These are phyloP conservation scores for Folsomia candida DNA, from an alignment of 2,888 invertebrate genomes.

Conservation along the genomic window DNA sequence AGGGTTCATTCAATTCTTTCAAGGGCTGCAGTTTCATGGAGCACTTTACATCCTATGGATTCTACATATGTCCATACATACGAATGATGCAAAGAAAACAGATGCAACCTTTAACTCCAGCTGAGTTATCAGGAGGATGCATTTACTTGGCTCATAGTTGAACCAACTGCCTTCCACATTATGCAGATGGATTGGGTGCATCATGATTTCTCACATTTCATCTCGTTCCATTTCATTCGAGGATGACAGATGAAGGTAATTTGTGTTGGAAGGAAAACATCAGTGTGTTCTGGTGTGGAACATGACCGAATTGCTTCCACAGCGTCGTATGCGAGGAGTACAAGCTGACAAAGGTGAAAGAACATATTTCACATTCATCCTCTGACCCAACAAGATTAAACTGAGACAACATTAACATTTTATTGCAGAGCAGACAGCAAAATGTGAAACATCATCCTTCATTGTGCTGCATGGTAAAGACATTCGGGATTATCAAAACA, in stretches of 20 bases:
- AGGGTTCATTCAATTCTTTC: neutral
- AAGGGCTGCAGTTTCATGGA: neutral
- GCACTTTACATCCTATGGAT: neutral
- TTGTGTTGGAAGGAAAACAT: neutral
- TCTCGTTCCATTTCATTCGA: conserved; percentile 3
- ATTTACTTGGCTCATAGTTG: neutral
- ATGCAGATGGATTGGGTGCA: neutral
- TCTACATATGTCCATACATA: too few species aligned
- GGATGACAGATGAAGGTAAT: conserved; percentile 8
- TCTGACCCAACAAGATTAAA: too few species aligned
- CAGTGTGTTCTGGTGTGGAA: neutral
- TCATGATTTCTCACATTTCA: neutral
- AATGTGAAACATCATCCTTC: too few species aligned
- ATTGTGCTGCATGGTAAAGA: too few species aligned
- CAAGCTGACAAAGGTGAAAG: neutral
- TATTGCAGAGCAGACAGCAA: too few species aligned
- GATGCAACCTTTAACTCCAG: conserved; percentile 4
- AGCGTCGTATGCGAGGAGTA: neutral
- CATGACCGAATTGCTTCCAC: neutral
- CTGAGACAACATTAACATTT: too few species aligned
- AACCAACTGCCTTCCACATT: conserved; percentile 1
- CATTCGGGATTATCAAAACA: too few species aligned
- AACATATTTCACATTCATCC: too few species aligned
- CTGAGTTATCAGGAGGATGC: neutral
- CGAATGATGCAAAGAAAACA: neutral